Evolutionary conservation across 2,888 invertebrate genomes (phyloP).

Genomic region (Drosophila dives): DNA sequence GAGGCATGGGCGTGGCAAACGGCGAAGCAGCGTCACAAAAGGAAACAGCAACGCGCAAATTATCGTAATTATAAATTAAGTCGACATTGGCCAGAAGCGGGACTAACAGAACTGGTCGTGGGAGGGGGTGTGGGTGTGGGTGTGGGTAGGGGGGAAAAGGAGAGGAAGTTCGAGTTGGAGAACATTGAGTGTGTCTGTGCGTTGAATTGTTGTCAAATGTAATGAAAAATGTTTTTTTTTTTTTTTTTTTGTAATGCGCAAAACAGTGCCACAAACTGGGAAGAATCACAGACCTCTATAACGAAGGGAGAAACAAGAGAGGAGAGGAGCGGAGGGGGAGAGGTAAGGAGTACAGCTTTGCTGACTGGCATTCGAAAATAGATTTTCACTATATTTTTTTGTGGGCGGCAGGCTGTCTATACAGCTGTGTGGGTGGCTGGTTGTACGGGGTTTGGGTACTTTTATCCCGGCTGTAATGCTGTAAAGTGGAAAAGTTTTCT

Average conservation of each 20-base stretch:
- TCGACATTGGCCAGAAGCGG: constrained; percentile 69
- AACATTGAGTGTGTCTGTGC: constrained; percentile 24
- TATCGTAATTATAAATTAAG: constrained; percentile 80
- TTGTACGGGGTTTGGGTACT: background rate
- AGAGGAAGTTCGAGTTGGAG: background rate
- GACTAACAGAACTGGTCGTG: constrained; percentile 34
- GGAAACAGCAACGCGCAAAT: constrained; percentile 80
- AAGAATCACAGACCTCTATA: background rate
- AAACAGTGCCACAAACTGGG: constrained; percentile 22
- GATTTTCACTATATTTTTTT: constrained; percentile 66
- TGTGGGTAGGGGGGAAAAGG: too few relatives aligned
- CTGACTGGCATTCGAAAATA: constrained; percentile 76
- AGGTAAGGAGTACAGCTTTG: constrained; percentile 6
- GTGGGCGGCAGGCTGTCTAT: constrained; percentile 30
- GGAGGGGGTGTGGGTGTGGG: too few relatives aligned
- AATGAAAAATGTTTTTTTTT: constrained; percentile 72
- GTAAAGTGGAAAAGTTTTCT: constrained; percentile 76
- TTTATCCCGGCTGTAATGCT: constrained; percentile 32
- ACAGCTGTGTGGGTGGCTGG: background rate
- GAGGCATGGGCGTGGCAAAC: background rate
- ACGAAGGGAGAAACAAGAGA: background rate
- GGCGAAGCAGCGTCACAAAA: constrained; percentile 64
- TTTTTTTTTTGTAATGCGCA: constrained; percentile 51
- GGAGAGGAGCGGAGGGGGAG: background rate
- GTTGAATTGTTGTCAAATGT: constrained; percentile 73